Evolutionary conservation across 2,888 invertebrate genomes (phyloP).

Genomic region (Drosophila ustulata): DNA sequence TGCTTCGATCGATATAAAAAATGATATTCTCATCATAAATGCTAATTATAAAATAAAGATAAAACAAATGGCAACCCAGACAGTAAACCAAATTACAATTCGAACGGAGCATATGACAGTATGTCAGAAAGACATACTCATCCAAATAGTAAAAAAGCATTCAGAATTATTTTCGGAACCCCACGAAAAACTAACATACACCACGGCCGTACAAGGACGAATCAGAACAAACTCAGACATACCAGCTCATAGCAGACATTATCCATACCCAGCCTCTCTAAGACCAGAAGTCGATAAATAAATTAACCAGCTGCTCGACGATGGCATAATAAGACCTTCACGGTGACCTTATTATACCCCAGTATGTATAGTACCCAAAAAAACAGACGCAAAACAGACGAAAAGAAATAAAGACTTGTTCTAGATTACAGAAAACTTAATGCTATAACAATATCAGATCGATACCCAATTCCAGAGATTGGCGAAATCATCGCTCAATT

Average conservation of each 20-base stretch:
- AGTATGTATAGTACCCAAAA: neutral
- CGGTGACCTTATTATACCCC: constrained; percentile 6
- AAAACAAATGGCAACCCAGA: constrained; percentile 11
- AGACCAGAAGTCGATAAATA: constrained; percentile 3
- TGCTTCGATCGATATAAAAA: constrained; percentile 11
- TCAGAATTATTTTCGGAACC: constrained; percentile 2
- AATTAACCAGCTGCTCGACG: neutral
- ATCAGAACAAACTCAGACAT: neutral
- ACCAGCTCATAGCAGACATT: constrained; percentile 3
- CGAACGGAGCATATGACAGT: neutral
- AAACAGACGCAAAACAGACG: neutral
- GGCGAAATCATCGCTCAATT: too few species aligned
- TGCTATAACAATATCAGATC: too few species aligned
- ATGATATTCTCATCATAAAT: constrained; percentile 12
- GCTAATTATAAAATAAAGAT: too few species aligned
- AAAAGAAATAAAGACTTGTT: neutral
- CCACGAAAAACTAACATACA: constrained; percentile 10
- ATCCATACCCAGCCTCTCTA: constrained; percentile 4
- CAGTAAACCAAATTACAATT: constrained; percentile 7
- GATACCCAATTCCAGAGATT: constrained; percentile 5
- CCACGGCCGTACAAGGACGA: neutral
- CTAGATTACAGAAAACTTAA: too few species aligned
- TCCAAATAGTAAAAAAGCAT: neutral
- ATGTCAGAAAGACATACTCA: neutral
- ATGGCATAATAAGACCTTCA: constrained; percentile 13